Evolutionary conservation across 23 tunicate species (phyloP).

Genomic region (Styela clava): DNA sequence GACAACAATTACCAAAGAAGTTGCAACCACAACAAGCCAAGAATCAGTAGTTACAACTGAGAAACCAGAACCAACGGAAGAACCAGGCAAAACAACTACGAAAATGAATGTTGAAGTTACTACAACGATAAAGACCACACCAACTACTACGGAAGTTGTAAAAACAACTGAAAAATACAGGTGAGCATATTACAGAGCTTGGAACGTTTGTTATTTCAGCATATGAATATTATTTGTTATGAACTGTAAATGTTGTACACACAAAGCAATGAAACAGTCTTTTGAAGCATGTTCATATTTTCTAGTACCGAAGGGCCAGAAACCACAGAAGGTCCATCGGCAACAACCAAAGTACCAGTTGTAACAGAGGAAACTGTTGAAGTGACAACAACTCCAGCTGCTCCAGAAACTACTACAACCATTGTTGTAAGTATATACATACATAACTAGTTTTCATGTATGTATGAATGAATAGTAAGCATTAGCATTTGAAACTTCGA

Average conservation of each 20-base stretch:
- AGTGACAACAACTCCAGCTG: conserved; percentile 35
- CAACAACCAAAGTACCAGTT: neutral
- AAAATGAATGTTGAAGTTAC: conserved; percentile 37
- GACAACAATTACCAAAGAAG: conserved; percentile 22
- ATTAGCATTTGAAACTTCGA: no score
- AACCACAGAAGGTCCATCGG: conserved; percentile 20
- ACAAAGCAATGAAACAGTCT: no score
- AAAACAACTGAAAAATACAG: conserved; percentile 30
- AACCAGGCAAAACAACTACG: neutral
- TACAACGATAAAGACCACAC: conserved; percentile 31
- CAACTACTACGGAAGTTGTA: conserved; percentile 47
- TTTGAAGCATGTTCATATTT: no score
- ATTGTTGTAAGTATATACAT: neutral
- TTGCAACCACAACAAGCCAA: conserved; percentile 56
- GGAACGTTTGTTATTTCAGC: no score
- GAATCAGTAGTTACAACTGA: conserved; percentile 42
- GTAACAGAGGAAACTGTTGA: conserved; percentile 25
- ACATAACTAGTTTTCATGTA: neutral
- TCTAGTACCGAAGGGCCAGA: neutral
- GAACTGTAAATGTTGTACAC: no score
- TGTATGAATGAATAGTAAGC: no score
- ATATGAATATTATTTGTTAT: no score
- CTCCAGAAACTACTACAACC: conserved; percentile 7
- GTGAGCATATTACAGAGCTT: neutral
- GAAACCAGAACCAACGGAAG: neutral